Conservation (phyloP, 2,113 vertebrate species). For the Desmodus rotundus region DNA sequence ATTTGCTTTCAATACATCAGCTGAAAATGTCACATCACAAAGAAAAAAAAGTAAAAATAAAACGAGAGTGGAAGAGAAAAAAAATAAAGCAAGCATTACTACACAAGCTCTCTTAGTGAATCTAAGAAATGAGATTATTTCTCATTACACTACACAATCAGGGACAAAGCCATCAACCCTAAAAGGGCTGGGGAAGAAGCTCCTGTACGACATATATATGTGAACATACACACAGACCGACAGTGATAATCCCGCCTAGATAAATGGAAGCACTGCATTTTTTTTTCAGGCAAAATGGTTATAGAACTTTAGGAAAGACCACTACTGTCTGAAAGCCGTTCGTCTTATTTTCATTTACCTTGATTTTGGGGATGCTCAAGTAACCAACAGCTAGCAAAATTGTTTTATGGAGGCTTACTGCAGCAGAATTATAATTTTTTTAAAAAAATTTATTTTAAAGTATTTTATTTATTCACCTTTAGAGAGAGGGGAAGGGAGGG, state of each 20-base stretch:
- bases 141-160: constrained; percentile 57
- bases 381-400: constrained; percentile 56
- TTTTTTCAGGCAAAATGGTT: background rate
- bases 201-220: background rate
- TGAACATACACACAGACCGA: constrained; percentile 49
- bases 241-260: constrained; percentile 60
- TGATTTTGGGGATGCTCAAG: constrained; percentile 42
- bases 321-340: background rate
- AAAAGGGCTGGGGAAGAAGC: constrained; percentile 1
- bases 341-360: constrained; percentile 12
- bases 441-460: background rate
- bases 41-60: constrained; percentile 81
- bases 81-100: constrained; percentile 77
- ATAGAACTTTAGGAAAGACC: background rate
- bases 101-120: constrained; percentile 53
- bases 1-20: constrained; percentile 87
- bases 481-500: too few relatives aligned
- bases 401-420: constrained; percentile 25
- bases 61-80: constrained; percentile 78
- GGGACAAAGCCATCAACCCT: constrained; percentile 46
- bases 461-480: too few relatives aligned
- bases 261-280: constrained; percentile 34
- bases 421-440: constrained; percentile 55
- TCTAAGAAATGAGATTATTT: too few relatives aligned
- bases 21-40: constrained; percentile 83